Percentiles rank a stretch among this genome's conserved stretches.
These are phyloP conservation scores for Hormaphis cornu DNA, from an alignment of 1,140 invertebrate species.

Conservation along the genomic window DNA sequence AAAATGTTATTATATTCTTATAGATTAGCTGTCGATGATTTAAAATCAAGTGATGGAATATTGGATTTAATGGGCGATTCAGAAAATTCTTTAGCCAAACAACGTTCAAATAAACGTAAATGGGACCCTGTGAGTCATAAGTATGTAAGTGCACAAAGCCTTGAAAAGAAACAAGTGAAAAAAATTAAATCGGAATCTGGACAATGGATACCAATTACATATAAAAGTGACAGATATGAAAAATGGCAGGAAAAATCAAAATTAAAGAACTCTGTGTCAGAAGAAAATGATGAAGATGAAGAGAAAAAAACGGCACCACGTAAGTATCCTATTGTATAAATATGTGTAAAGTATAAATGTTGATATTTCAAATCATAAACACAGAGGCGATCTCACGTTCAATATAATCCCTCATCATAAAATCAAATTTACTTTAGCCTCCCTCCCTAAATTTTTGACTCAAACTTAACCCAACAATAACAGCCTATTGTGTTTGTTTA, in stretches of 20 bases:
- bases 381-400: background rate
- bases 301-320: constrained; percentile 25
- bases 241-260: constrained; percentile 80
- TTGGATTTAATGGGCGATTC: constrained; percentile 75
- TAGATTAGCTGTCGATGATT: constrained; percentile 64
- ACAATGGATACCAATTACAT: constrained; percentile 83
- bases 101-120: constrained; percentile 33
- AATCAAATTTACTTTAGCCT: too few species aligned
- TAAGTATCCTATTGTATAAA: background rate
- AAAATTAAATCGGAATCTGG: constrained; percentile 94
- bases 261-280: constrained; percentile 46
- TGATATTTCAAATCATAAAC: background rate
- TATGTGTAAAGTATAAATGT: background rate
- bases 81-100: constrained; percentile 50
- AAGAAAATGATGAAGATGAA: constrained; percentile 50
- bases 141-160: constrained; percentile 21
- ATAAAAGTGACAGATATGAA: constrained; percentile 80
- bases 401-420: too few species aligned
- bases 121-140: constrained; percentile 34
- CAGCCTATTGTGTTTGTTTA: too few species aligned
- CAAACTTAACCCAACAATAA: too few species aligned
- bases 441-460: too few species aligned
- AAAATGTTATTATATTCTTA: constrained; percentile 36
- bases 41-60: constrained; percentile 63
- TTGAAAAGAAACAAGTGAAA: constrained; percentile 51